Percentiles rank a stretch among this genome's conserved stretches.
Conservation (phyloP, 2,113 vertebrate species). For the Stigmatopora argus region DNA sequence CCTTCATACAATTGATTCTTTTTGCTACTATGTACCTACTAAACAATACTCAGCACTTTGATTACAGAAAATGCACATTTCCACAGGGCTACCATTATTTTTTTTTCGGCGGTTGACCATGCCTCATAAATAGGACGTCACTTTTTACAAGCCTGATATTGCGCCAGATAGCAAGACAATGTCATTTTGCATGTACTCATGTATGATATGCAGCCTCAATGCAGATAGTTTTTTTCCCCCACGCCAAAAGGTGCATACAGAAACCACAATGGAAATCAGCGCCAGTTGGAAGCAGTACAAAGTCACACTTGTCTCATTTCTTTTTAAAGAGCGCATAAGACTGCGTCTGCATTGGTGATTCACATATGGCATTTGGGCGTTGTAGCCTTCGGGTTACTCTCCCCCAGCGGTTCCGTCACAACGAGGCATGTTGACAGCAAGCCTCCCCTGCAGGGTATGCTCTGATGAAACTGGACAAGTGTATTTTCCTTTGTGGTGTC, state of each 20-base stretch:
- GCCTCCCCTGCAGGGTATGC: neutral
- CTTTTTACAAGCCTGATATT: no score
- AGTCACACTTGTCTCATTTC: neutral
- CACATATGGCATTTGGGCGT: slow-evolving; percentile 3
- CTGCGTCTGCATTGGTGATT: neutral
- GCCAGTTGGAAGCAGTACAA: neutral
- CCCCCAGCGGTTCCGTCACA: neutral
- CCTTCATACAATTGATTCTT: neutral
- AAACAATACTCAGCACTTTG: neutral
- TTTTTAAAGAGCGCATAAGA: neutral
- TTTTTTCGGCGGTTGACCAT: neutral
- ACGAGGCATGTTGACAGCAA: neutral
- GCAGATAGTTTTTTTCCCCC: no score
- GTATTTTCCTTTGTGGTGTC: neutral
- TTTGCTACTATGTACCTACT: neutral
- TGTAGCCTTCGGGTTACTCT: slow-evolving; percentile 4
- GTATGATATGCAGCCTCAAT: no score
- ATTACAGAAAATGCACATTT: neutral
- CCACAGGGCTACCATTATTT: neutral
- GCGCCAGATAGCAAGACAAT: no score
- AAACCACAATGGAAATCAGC: neutral
- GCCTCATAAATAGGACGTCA: neutral
- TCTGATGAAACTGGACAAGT: neutral
- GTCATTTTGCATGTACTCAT: no score
- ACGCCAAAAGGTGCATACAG: neutral